These are phyloP conservation scores for Protaetia brevitarsis DNA, from an alignment of 1,140 invertebrate species.

Conservation along the genomic window DNA sequence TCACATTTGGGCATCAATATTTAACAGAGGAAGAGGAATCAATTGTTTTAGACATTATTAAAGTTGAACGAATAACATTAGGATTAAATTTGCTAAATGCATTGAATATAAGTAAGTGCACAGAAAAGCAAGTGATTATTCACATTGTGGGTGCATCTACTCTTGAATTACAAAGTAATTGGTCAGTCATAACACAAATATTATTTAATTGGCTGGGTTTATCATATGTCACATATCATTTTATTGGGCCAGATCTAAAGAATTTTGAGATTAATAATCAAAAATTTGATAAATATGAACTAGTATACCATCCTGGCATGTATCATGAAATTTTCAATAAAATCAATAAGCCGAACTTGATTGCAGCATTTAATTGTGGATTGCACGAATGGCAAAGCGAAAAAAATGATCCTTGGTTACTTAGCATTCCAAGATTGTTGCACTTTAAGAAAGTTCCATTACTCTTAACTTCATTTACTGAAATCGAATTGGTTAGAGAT, in stretches of 20 bases:
- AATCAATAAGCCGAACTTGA: conserved; percentile 38
- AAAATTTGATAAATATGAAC: conserved; percentile 26
- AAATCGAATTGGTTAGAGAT: conserved; percentile 39
- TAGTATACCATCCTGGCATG: conserved; percentile 30
- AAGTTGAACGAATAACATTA: conserved; percentile 31
- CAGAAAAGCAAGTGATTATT: conserved; percentile 34
- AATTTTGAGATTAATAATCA: conserved; percentile 2
- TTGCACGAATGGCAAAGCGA: conserved; percentile 39
- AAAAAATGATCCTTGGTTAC: conserved; percentile 39
- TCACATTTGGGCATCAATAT: not conserved
- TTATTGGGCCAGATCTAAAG: conserved; percentile 43
- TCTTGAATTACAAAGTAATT: conserved; percentile 37
- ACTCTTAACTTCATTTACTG: conserved; percentile 44
- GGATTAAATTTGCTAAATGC: conserved; percentile 39
- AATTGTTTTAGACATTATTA: not conserved
- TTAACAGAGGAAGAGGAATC: not conserved
- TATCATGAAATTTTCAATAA: conserved; percentile 38
- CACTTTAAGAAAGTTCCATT: conserved; percentile 34
- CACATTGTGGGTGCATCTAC: conserved; percentile 42
- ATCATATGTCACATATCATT: conserved; percentile 35
- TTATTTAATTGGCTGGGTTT: conserved; percentile 39
- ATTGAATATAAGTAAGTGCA: conserved; percentile 28
- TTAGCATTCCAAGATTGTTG: conserved; percentile 37
- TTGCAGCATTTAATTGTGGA: conserved; percentile 46
- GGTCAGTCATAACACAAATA: conserved; percentile 38